phyloP scores from a whole-genome alignment of 2,888 invertebrate species.

The Synergus japonicus region DNA sequence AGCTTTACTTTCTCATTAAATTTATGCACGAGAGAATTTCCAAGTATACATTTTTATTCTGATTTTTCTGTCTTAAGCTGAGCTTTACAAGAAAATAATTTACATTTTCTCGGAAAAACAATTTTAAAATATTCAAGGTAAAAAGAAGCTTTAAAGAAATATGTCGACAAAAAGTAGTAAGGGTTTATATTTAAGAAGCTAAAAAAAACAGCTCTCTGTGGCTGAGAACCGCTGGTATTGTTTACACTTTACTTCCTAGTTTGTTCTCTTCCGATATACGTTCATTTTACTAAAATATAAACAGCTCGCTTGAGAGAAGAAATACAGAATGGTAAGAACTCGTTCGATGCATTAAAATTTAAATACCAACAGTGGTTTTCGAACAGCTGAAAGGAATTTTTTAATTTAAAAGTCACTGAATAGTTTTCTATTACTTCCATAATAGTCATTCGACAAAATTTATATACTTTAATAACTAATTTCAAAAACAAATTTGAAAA shows the following conservation, averaged over 20 bases:
- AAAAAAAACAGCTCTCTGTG: neutral
- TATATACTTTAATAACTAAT: too few relatives aligned
- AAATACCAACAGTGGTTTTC: constrained; percentile 18
- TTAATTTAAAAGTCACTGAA: neutral
- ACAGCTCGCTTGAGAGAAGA: constrained; percentile 25
- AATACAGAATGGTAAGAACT: constrained; percentile 30
- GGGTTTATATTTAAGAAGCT: too few relatives aligned
- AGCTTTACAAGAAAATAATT: too few relatives aligned
- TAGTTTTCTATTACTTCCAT: neutral
- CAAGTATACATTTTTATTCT: too few relatives aligned
- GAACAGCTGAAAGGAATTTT: neutral
- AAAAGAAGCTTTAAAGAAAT: too few relatives aligned
- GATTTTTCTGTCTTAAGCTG: too few relatives aligned
- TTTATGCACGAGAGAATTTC: too few relatives aligned
- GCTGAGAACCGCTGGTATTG: constrained; percentile 4
- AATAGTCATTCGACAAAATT: neutral
- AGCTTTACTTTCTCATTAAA: too few relatives aligned
- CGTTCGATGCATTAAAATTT: constrained; percentile 14
- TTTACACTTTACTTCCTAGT: constrained; percentile 15
- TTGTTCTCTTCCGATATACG: neutral
- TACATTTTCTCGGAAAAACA: too few relatives aligned
- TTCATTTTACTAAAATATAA: constrained; percentile 15
- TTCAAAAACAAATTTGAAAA: too few relatives aligned
- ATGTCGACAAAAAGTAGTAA: too few relatives aligned
- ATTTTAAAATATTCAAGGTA: too few relatives aligned